Base-by-base conservation (phyloP, 1,140 invertebrate genomes). In the Drosophila kikkawai region DNA sequence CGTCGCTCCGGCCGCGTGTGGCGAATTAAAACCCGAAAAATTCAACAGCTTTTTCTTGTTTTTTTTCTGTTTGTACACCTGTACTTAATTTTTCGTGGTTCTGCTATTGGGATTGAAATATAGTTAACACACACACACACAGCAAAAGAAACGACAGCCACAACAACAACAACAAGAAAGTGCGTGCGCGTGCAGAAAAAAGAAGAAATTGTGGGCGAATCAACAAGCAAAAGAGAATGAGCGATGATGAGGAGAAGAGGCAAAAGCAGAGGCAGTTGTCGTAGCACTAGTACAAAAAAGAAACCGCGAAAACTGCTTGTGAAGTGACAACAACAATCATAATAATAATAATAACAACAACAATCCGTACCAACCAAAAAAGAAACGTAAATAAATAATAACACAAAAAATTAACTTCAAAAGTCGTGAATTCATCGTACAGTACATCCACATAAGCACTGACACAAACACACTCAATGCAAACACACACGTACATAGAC, bases 361-460 rank as follows among this genome's bases (percentile, higher is more conserved):
- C 36, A 55, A 55, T 39, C 51, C 51, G 51, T 55, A 55, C 51
- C 34, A 55, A 73, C 60, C 65, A 34, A 56, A 66, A 65, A 44
- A 48, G 47, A 77, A 50, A 60, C 55, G 51, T 29, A 68, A 58
- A 39, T 56, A 56, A 55, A 37, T 65, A 78, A 65, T 42, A 75
- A 74, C 42, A 75, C 51, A 47, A 57, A 78, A 78, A 79, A 70
- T 61, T 68, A 78, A 60, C 42, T 70, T 48, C 78, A 63, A 80
- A 88, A 88, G 66, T 84, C 65, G 80, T 83, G 78, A 80, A 80
- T 90, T 79, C 57, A 67, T 87, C 63, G 83, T 66, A 65, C 34
- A 42, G 37, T 56, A 55, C 55, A 81, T 45, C 69, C 37, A 79
- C 60, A 57, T 36, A 47, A 26, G 45, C 41, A 47, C 17, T 32